phyloP scores from a whole-genome alignment of 2,888 invertebrate species.

The Rhyacophila evoluta region DNA sequence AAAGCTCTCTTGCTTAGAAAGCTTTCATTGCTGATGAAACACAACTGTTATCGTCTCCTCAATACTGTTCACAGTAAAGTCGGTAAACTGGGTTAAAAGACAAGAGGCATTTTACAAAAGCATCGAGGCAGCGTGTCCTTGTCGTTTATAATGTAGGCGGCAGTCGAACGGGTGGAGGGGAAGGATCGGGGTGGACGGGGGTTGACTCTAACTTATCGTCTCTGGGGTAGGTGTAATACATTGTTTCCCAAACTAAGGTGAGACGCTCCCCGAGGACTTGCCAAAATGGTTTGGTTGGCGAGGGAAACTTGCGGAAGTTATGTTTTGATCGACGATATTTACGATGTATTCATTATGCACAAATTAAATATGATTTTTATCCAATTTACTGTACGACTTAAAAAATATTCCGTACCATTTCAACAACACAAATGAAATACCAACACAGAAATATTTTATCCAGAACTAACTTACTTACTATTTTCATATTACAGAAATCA shows the following conservation, averaged over 20 bases:
- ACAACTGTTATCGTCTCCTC: slow-evolving; percentile 17
- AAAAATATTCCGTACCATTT: too few species aligned
- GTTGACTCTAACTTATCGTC: neutral
- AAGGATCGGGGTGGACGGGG: neutral
- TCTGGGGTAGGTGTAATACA: slow-evolving; percentile 18
- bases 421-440: too few species aligned
- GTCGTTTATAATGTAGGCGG: slow-evolving; percentile 22
- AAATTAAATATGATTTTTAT: too few species aligned
- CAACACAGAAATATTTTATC: too few species aligned
- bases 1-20: neutral
- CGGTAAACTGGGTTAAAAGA: slow-evolving; percentile 17
- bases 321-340: too few species aligned
- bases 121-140: slow-evolving; percentile 9
- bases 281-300: neutral
- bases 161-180: neutral
- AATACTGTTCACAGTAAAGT: neutral
- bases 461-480: too few species aligned
- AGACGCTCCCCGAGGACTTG: neutral
- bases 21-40: neutral
- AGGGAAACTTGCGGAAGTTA: neutral
- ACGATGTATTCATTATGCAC: too few species aligned
- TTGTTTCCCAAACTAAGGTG: slow-evolving; percentile 24
- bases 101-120: slow-evolving; percentile 6
- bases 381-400: too few species aligned
- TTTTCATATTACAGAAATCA: too few species aligned